Conservation (phyloP, 1,140 invertebrate genomes). For the Drosophila parvula region DNA sequence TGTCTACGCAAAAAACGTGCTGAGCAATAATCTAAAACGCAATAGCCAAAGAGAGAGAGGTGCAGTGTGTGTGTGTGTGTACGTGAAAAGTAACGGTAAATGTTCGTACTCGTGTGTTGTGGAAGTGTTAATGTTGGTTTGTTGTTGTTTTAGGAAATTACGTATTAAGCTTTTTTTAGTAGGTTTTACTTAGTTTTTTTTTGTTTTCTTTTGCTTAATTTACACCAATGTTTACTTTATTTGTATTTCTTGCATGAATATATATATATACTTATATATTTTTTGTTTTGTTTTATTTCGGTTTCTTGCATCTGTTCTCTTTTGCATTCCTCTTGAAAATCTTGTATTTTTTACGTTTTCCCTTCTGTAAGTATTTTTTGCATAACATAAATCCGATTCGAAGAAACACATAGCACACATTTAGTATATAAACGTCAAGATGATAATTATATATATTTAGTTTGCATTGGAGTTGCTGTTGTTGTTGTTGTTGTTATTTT, state of each 20-base stretch:
- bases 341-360: slow-evolving; percentile 10
- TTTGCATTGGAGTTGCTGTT: slow-evolving; percentile 11
- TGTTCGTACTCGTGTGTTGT: slow-evolving; percentile 17
- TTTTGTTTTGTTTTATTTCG: slow-evolving; percentile 14
- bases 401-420: slow-evolving; percentile 71
- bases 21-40: slow-evolving; percentile 70
- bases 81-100: slow-evolving; percentile 62
- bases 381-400: slow-evolving; percentile 58
- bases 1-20: slow-evolving; percentile 69
- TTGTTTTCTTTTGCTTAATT: slow-evolving; percentile 45
- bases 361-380: slow-evolving; percentile 7
- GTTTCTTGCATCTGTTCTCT: slow-evolving; percentile 29
- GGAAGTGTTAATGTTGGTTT: slow-evolving; percentile 28
- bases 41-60: slow-evolving; percentile 45
- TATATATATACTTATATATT: slow-evolving; percentile 30
- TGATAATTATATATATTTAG: slow-evolving; percentile 62
- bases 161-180: slow-evolving; percentile 63
- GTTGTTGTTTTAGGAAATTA: slow-evolving; percentile 66
- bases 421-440: slow-evolving; percentile 71
- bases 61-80: slow-evolving; percentile 50
- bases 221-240: slow-evolving; percentile 60
- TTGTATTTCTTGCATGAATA: slow-evolving; percentile 47
- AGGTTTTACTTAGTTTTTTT: slow-evolving; percentile 36
- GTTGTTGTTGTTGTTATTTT: slow-evolving; percentile 16
- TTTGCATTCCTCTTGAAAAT: slow-evolving; percentile 7